phyloP scores from a whole-genome alignment of 2,797 vertebrate species.

The Falco cherrug region DNA sequence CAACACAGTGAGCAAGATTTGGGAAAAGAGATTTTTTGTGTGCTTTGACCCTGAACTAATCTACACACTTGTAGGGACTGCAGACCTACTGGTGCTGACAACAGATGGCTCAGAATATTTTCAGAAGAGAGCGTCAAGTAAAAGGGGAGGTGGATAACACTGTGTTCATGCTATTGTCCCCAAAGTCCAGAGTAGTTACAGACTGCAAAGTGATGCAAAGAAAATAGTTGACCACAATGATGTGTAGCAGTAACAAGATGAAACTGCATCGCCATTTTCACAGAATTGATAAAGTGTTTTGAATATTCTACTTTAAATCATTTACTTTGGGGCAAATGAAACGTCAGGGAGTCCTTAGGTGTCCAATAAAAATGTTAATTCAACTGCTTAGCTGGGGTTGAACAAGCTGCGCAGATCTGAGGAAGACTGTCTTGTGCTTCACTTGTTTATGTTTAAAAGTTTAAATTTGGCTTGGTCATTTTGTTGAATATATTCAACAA shows the following conservation, averaged over 20 bases:
- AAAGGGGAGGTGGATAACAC: neutral
- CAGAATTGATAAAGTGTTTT: neutral
- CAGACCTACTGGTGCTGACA: constrained; percentile 11
- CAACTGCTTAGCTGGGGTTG: neutral
- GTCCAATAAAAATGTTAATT: neutral
- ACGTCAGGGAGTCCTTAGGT: neutral
- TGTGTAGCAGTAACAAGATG: neutral
- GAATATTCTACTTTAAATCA: neutral
- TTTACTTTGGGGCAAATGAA: neutral
- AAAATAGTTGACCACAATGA: neutral
- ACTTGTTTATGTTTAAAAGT: neutral
- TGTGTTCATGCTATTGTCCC: neutral
- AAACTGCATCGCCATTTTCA: neutral
- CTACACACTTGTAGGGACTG: neutral
- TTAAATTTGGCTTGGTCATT: neutral
- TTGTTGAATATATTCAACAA: neutral
- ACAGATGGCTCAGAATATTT: constrained; percentile 14
- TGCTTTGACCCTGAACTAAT: neutral
- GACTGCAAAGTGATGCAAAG: rapidly evolving
- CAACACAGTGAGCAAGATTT: neutral
- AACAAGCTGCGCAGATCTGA: neutral
- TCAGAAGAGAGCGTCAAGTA: neutral
- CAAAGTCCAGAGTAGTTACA: neutral
- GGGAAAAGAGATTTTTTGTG: neutral
- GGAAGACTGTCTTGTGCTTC: neutral